Percentiles rank a stretch among this genome's conserved stretches.
phyloP scores from a whole-genome alignment of 2,113 vertebrate genomes.

The Pimephales promelas region DNA sequence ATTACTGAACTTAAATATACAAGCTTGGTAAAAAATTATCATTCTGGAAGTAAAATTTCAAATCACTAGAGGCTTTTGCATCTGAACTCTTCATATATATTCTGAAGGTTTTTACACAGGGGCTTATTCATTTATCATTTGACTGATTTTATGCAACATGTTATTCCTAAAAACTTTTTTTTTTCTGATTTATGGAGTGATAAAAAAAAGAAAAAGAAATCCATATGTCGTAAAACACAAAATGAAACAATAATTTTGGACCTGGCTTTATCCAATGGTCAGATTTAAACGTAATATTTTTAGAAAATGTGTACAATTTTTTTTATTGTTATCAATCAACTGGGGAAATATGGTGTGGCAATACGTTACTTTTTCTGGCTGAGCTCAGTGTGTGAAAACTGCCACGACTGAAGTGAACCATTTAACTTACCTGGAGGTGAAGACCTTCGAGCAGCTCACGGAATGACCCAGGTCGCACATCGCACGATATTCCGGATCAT shows the following conservation, averaged over 20 bases:
- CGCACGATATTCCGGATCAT: constrained; percentile 76
- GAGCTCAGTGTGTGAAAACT: not conserved
- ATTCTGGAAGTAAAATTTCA: no score
- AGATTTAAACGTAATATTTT: not conserved
- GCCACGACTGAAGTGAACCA: not conserved
- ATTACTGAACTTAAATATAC: no score
- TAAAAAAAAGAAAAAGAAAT: no score
- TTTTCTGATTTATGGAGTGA: no score
- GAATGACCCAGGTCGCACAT: constrained; percentile 81
- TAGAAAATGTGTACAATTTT: not conserved
- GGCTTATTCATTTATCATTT: not conserved
- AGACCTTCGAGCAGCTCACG: constrained; percentile 85
- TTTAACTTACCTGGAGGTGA: constrained; percentile 83
- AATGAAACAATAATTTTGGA: no score
- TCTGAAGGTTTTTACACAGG: not conserved
- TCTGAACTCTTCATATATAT: no score
- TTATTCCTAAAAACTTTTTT: not conserved
- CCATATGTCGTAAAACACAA: no score
- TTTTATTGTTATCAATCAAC: not conserved
- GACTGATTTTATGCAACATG: not conserved
- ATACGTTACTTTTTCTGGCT: not conserved
- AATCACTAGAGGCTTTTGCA: no score
- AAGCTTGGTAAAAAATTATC: no score
- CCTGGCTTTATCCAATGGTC: not conserved
- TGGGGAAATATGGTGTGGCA: not conserved